A percentile compares a stretch with the other conserved stretches of the same genome.
These are phyloP conservation scores for Geophilus truncorum DNA, from an alignment of 2,888 invertebrate genomes.

Conservation along the genomic window DNA sequence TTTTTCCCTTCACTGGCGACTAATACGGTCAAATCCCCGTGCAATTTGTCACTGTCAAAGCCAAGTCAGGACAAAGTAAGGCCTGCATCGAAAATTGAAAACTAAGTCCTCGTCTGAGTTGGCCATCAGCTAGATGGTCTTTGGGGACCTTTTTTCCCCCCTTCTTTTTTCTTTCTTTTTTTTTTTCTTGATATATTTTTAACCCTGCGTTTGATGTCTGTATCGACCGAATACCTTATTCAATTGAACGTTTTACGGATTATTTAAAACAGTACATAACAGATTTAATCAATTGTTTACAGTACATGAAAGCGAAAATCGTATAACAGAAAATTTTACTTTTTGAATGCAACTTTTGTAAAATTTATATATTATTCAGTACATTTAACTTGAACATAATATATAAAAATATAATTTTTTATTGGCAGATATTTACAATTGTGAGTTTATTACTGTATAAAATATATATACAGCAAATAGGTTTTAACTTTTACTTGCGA, in stretches of 20 bases:
- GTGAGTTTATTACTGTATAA: neutral
- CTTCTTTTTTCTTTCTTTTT: neutral
- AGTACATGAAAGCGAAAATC: no score
- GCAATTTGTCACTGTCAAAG: slow-evolving; percentile 39
- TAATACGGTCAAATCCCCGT: slow-evolving; percentile 38
- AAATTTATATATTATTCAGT: no score
- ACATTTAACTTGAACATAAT: no score
- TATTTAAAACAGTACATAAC: no score
- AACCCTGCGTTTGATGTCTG: neutral
- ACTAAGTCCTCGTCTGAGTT: slow-evolving; percentile 34
- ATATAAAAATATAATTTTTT: neutral
- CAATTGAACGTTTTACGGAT: neutral
- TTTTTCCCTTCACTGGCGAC: slow-evolving; percentile 33
- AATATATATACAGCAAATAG: neutral
- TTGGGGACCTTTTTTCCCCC: neutral
- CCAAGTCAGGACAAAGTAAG: slow-evolving; percentile 33
- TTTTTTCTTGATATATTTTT: neutral
- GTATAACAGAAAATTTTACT: no score
- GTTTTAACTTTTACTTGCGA: neutral
- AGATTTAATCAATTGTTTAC: no score
- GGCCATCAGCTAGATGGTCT: slow-evolving; percentile 27
- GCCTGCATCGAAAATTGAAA: slow-evolving; percentile 38
- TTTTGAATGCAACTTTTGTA: no score
- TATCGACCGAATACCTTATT: neutral
- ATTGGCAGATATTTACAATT: neutral